Conservation (phyloP, 1,140 invertebrate genomes). For the Centruroides sculpturatus region DNA sequence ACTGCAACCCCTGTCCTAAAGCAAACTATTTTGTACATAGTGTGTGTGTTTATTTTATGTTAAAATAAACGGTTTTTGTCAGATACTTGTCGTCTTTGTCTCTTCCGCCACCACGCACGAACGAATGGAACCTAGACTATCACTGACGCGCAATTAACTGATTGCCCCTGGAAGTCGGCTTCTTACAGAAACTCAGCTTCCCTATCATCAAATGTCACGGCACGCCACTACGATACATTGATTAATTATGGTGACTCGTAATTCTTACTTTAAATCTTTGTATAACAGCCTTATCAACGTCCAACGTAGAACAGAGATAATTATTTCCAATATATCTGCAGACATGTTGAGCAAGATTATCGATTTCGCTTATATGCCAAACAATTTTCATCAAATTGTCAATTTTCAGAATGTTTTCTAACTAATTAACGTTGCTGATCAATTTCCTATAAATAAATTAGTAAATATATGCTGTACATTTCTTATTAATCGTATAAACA, state of each 20-base stretch:
- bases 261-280: constrained; percentile 67
- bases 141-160: no score
- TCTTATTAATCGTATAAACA: constrained; percentile 43
- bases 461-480: constrained; percentile 60
- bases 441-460: constrained; percentile 60
- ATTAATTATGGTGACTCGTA: constrained; percentile 61
- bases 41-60: no score
- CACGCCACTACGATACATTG: not conserved
- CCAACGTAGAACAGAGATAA: constrained; percentile 45
- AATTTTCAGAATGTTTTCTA: constrained; percentile 71
- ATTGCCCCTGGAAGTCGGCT: no score
- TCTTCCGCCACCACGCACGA: no score
- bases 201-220: no score
- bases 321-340: constrained; percentile 55
- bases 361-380: constrained; percentile 64
- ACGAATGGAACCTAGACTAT: no score
- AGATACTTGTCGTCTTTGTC: no score
- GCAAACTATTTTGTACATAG: no score
- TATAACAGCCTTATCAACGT: constrained; percentile 59
- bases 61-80: no score
- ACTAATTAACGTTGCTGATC: constrained; percentile 41
- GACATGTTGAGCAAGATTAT: constrained; percentile 57
- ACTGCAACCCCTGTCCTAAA: no score
- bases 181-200: no score
- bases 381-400: no score